A percentile compares a stretch with the other conserved stretches of the same genome.
phyloP scores from a whole-genome alignment of 2,888 invertebrate genomes.

The Drosophila stalkeri region DNA sequence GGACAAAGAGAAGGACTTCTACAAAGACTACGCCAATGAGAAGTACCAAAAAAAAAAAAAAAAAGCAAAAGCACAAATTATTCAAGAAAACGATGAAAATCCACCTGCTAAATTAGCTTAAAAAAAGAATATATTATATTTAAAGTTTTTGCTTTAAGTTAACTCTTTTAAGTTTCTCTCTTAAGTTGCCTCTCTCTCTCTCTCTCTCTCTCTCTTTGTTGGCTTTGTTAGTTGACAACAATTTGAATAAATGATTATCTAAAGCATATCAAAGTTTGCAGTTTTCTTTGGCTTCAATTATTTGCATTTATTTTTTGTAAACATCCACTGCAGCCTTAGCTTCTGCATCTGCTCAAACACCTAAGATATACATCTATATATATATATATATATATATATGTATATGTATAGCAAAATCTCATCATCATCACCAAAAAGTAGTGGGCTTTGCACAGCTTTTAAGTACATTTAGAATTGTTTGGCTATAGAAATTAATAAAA shows the following conservation, averaged over 20 bases:
- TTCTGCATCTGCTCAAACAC: conserved; percentile 32
- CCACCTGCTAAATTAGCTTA: conserved; percentile 35
- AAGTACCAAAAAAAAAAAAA: conserved; percentile 71
- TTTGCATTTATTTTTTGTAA: conserved; percentile 7
- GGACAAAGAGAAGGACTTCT: conserved; percentile 50
- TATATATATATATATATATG: neutral
- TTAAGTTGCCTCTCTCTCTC: conserved; percentile 4
- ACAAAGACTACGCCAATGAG: conserved; percentile 73
- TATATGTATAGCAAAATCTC: neutral
- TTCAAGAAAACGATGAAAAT: conserved; percentile 13
- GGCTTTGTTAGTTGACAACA: conserved; percentile 5
- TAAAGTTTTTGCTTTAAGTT: conserved; percentile 1
- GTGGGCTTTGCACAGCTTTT: conserved; percentile 53
- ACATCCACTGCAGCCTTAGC: conserved; percentile 27
- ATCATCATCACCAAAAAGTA: conserved; percentile 18
- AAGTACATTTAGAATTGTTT: conserved; percentile 1
- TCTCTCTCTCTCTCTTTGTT: neutral
- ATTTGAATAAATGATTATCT: conserved; percentile 39
- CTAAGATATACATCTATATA: neutral
- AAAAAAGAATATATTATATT: neutral
- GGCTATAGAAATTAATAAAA: neutral
- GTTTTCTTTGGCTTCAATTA: conserved; percentile 43
- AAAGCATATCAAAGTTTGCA: conserved; percentile 34
- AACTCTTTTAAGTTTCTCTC: conserved; percentile 6
- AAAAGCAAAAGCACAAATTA: conserved; percentile 15